These are phyloP conservation scores for Avahi laniger DNA, from an alignment of 2,797 vertebrate species.

Conservation along the genomic window DNA sequence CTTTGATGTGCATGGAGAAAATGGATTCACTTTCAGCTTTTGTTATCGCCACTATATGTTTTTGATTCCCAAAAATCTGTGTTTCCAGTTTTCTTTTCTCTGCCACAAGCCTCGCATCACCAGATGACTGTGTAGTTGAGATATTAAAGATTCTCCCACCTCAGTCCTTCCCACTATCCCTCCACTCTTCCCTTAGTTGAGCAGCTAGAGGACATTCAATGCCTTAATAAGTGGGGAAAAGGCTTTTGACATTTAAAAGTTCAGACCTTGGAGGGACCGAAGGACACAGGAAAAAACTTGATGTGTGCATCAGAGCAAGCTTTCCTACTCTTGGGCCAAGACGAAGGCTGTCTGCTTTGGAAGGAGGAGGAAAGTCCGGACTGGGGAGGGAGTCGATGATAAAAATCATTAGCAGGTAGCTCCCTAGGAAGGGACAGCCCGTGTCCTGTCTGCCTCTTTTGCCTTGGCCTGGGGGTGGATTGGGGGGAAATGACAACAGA, in stretches of 20 bases:
- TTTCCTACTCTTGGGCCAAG: neutral
- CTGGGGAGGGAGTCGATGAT: neutral
- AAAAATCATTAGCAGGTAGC: neutral
- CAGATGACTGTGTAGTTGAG: neutral
- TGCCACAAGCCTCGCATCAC: neutral
- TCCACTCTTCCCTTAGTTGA: neutral
- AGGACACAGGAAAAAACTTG: neutral
- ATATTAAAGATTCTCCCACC: neutral
- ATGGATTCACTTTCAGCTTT: neutral
- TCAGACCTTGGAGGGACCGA: neutral
- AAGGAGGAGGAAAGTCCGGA: neutral
- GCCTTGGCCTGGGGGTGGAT: neutral
- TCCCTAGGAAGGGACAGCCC: neutral
- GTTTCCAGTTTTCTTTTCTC: neutral
- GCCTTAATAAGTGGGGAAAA: neutral
- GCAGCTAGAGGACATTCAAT: neutral
- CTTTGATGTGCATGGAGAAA: slow-evolving; percentile 22
- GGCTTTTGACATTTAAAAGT: neutral
- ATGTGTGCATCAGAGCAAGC: neutral
- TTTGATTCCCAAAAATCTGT: neutral
- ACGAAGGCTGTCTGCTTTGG: neutral
- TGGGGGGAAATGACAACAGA: neutral
- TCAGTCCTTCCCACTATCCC: neutral
- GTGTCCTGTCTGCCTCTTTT: neutral
- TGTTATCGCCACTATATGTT: neutral